Percentiles rank a stretch among this genome's conserved stretches.
Evolutionary conservation across 2,113 vertebrate species (phyloP).

Genomic region (Orycteropus afer): DNA sequence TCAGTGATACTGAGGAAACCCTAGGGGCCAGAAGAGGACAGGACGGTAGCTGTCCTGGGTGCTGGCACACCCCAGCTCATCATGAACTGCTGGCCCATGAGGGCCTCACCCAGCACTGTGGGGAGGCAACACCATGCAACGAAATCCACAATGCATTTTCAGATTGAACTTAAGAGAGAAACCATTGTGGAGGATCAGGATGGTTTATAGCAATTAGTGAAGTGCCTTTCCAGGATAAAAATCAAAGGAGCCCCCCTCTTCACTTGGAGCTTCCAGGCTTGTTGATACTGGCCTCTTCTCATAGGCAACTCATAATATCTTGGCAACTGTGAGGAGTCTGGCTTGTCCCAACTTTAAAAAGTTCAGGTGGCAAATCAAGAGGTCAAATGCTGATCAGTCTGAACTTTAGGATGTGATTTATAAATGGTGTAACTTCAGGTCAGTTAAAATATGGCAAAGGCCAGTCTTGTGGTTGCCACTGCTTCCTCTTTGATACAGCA

Average conservation of each 20-base stretch:
- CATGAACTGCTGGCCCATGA: not conserved
- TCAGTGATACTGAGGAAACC: not conserved
- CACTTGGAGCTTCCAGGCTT: not conserved
- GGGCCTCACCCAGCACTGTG: not conserved
- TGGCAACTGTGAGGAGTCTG: not conserved
- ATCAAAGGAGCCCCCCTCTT: not conserved
- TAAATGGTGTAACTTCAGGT: not conserved
- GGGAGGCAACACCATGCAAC: conserved; percentile 18
- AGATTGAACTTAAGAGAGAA: not conserved
- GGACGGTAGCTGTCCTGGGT: not conserved
- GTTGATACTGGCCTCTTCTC: no score
- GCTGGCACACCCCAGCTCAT: not conserved
- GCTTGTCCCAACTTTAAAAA: not conserved
- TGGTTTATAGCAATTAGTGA: not conserved
- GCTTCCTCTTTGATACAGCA: not conserved
- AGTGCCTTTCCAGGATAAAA: conserved; percentile 5
- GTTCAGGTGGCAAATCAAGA: not conserved
- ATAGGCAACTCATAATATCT: not conserved
- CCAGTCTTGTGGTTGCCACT: fast-evolving
- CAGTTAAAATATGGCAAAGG: not conserved
- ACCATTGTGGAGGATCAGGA: not conserved
- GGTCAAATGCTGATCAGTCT: fast-evolving
- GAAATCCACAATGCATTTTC: not conserved
- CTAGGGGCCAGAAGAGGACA: not conserved
- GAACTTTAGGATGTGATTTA: not conserved